phyloP scores from a whole-genome alignment of 1,140 invertebrate species.

The Nephila pilipes region DNA sequence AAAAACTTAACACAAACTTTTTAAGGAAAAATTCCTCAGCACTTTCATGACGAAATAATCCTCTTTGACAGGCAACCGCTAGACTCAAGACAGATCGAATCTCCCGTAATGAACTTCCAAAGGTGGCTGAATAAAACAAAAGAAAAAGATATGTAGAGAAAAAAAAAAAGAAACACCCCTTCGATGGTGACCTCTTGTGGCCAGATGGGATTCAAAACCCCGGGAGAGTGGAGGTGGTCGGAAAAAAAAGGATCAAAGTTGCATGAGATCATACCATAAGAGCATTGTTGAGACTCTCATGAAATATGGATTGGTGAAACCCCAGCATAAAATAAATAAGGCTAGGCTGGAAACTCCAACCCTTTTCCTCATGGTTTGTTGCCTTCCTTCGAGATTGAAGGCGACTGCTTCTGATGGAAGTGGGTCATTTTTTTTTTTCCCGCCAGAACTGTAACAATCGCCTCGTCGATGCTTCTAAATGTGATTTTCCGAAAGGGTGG shows the following conservation, averaged over 20 bases:
- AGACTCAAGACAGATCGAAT: background rate
- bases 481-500: background rate
- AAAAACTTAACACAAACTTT: too few relatives aligned
- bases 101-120: background rate
- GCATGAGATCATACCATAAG: conserved; percentile 48
- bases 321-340: conserved; percentile 67
- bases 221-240: background rate
- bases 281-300: conserved; percentile 59
- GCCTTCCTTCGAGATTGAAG: conserved; percentile 28
- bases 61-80: background rate
- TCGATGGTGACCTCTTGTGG: background rate
- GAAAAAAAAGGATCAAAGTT: conserved; percentile 31
- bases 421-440: conserved; percentile 50
- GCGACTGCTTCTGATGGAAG: conserved; percentile 52
- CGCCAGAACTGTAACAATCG: background rate
- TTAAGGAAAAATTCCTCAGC: background rate
- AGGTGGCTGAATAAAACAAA: background rate
- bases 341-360: conserved; percentile 30
- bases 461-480: background rate
- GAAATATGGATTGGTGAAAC: conserved; percentile 69
- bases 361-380: conserved; percentile 58
- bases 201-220: conserved; percentile 51
- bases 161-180: background rate
- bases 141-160: background rate
- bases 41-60: background rate